Conservation (phyloP, 2,113 vertebrate species). For the Sprattus sprattus region DNA sequence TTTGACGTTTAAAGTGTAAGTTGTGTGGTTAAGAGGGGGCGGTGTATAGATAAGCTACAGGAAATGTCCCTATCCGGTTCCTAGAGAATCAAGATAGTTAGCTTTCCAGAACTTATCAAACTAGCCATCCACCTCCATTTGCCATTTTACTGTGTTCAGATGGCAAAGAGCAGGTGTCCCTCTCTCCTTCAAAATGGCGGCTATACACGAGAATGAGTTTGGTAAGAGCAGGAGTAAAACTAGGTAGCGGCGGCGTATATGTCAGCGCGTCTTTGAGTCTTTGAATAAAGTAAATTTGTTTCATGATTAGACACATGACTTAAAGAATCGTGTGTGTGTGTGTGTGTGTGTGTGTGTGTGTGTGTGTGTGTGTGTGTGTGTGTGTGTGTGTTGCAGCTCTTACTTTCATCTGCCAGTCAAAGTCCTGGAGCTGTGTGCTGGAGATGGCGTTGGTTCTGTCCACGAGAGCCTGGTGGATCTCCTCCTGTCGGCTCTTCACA, state of each 20-base stretch:
- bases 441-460: constrained; percentile 81
- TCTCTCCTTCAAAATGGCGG: too few relatives aligned
- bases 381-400: constrained; percentile 24
- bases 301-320: too few relatives aligned
- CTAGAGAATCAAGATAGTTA: too few relatives aligned
- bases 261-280: background rate
- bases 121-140: too few relatives aligned
- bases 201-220: too few relatives aligned
- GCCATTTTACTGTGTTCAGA: too few relatives aligned
- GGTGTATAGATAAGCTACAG: background rate
- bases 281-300: too few relatives aligned
- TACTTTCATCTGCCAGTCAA: constrained; percentile 97
- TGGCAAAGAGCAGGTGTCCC: too few relatives aligned
- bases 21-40: background rate
- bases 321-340: too few relatives aligned
- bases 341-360: too few relatives aligned
- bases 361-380: background rate
- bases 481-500: constrained; percentile 79
- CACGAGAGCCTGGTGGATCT: constrained; percentile 79
- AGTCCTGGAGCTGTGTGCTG: constrained; percentile 84
- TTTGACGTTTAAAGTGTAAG: background rate
- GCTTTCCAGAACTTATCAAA: too few relatives aligned
- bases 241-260: background rate
- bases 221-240: background rate
- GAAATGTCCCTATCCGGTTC: too few relatives aligned